These are phyloP conservation scores for Labeo catla DNA, from an alignment of 2,113 vertebrate genomes.

Conservation along the genomic window DNA sequence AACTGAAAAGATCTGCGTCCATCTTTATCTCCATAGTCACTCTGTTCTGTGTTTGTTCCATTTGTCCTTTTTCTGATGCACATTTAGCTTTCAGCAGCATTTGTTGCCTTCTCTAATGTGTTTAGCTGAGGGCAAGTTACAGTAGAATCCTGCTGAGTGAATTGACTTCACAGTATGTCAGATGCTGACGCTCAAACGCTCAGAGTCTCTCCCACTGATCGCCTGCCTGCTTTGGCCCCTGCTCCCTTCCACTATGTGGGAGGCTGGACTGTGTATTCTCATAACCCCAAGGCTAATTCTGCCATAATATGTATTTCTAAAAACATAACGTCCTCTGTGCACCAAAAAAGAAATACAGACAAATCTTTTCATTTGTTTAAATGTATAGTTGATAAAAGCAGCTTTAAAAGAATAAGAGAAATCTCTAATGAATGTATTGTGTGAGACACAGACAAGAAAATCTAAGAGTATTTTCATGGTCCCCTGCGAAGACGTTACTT, in stretches of 20 bases:
- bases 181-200: not conserved
- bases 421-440: constrained; percentile 38
- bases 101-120: constrained; percentile 17
- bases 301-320: constrained; percentile 43
- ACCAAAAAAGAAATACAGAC: constrained; percentile 15
- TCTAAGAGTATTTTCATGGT: constrained; percentile 5
- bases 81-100: constrained; percentile 3
- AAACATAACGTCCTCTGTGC: constrained; percentile 23
- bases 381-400: not conserved
- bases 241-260: constrained; percentile 15
- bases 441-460: constrained; percentile 1
- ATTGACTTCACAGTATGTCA: constrained; percentile 1
- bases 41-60: constrained; percentile 4
- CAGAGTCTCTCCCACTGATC: not conserved
- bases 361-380: not conserved
- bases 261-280: constrained; percentile 32
- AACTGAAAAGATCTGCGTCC: not conserved
- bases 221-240: constrained; percentile 10
- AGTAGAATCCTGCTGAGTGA: constrained; percentile 14
- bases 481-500: not conserved
- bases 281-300: not conserved
- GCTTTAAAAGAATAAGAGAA: not conserved
- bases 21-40: not conserved
- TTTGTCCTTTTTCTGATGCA: constrained; percentile 23
- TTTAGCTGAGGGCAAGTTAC: constrained; percentile 20